phyloP scores from a whole-genome alignment of 2,797 vertebrate species.

The Paguma larvata region DNA sequence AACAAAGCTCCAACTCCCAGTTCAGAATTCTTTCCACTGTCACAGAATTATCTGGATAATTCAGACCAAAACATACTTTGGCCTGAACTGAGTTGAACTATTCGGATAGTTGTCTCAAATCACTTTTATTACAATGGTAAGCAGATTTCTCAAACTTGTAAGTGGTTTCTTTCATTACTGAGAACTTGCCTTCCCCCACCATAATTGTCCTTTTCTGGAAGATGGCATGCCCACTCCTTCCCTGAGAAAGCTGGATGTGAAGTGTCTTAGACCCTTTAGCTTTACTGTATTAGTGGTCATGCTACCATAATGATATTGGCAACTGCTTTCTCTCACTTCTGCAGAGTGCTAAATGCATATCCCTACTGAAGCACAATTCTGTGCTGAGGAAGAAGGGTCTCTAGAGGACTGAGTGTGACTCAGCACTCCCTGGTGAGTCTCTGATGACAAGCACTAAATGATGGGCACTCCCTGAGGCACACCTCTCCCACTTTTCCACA shows the following conservation, averaged over 20 bases:
- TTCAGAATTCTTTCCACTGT: not conserved
- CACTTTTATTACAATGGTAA: not conserved
- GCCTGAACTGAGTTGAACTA: not conserved
- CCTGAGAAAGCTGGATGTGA: not conserved
- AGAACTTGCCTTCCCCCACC: not conserved
- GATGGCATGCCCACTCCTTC: fast-evolving
- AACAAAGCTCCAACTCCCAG: not conserved
- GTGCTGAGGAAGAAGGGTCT: not conserved
- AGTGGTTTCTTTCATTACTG: not conserved
- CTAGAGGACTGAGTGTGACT: not conserved
- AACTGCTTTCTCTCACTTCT: not conserved
- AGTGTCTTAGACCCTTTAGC: not conserved
- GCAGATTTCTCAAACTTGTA: not conserved
- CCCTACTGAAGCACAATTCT: not conserved
- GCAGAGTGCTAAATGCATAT: not conserved
- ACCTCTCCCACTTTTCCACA: not conserved
- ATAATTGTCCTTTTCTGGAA: not conserved
- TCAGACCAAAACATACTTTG: not conserved
- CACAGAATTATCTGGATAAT: not conserved
- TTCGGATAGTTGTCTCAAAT: not conserved
- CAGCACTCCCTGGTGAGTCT: not conserved
- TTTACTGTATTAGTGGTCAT: not conserved
- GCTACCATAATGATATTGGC: not conserved
- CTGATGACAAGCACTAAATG: not conserved
- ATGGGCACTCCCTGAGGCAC: not conserved